Evolutionary conservation across 2,888 invertebrate genomes (phyloP), one percentile per base, ranked within the genome.

Genomic region (Cancer borealis): DNA sequence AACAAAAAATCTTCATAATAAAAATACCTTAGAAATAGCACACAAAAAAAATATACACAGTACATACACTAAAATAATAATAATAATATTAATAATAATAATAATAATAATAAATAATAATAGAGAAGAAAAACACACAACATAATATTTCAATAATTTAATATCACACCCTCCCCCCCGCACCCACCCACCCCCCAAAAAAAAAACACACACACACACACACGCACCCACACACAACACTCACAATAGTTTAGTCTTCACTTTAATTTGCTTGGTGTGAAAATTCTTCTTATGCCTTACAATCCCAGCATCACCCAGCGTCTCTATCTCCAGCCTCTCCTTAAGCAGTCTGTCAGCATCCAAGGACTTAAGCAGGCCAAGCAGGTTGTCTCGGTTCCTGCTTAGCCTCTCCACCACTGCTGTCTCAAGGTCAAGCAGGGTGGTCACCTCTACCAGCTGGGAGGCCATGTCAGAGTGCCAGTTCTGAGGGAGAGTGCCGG

Each of bases 201-300:
- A 17, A 60, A 17, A 60, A 17, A 60, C 1, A 60, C 17, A 60
- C 17, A 60, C 60, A 60, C 3, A 54, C 54, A 60, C 17, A 60
- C 60, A 49, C 3, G 17, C 60, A 60, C 3, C 17, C 84, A 39
- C n/a, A n/a, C n/a, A 5, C 66, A n/a, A 73, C n/a, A 98, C 99
- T 98, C 97, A 99, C 99, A 99, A 99, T 96, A 99, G 97, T 97
- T 99, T 99, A 91, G 99, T 99, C 97, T 99, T 99, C 95, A 99
- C 98, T 97, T 99, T 99, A 96, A 99, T 99, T 97, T 99, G 99
- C 96, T 99, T 99, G 89, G 98, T 98, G 96, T 98, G 98, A 97
- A 98, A 98, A 96, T 96, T 95, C 95, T 98, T 98, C 96, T 98
- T 98, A 96, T 98, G 98, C 96, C 98, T 98, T 92, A 99, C 97